These are phyloP conservation scores for Myrmecobius fasciatus DNA, from an alignment of 2,113 vertebrate species.

Conservation along the genomic window DNA sequence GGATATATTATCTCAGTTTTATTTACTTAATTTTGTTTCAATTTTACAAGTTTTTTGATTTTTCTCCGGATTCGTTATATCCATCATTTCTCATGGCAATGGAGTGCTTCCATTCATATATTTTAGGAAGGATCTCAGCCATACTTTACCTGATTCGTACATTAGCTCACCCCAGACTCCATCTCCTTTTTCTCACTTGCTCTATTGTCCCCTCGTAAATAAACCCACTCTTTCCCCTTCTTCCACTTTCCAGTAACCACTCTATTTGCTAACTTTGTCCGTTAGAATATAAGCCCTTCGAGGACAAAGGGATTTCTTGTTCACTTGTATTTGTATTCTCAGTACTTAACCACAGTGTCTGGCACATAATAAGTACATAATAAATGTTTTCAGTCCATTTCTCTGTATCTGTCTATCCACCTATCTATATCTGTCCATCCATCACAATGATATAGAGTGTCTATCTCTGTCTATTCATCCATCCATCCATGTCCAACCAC, in stretches of 20 bases:
- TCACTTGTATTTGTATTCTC: not conserved
- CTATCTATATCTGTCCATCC: not conserved
- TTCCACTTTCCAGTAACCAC: not conserved
- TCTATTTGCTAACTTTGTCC: not conserved
- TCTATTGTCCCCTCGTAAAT: not conserved
- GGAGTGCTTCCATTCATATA: not conserved
- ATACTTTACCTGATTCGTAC: not conserved
- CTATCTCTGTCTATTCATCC: not conserved
- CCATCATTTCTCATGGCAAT: not conserved
- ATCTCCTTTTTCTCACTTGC: not conserved
- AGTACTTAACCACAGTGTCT: not conserved
- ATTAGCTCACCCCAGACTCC: not conserved
- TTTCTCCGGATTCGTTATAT: not conserved
- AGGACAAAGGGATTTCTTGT: not conserved
- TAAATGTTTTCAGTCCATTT: not conserved
- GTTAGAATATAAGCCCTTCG: not conserved
- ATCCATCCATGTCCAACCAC: not conserved
- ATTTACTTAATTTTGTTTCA: not conserved
- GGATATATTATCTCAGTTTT: not conserved
- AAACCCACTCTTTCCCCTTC: not conserved
- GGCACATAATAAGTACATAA: not conserved
- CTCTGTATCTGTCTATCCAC: no score
- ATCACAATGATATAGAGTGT: not conserved
- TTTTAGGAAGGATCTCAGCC: not conserved
- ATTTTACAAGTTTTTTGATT: not conserved